Base-by-base conservation (phyloP, 2,113 vertebrate species). In the Lophura nycthemera region DNA sequence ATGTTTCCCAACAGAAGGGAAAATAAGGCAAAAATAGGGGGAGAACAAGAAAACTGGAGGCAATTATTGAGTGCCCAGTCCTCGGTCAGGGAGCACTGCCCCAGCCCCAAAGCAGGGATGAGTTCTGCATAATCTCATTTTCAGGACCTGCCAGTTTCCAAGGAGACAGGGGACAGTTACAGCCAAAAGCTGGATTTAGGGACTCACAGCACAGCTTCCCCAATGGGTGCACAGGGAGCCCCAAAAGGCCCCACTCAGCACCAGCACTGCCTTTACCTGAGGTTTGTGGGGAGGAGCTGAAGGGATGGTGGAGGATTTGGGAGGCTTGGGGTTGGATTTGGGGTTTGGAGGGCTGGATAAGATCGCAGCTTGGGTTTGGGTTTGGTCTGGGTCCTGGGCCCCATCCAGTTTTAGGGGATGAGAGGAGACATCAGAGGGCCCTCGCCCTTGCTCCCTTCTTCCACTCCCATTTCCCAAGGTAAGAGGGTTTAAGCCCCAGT, bases 71-170 rank as follows among this genome's bases (percentile, higher is more conserved):
- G 16, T 48, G 22, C 66, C 27, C 48, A 60, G 13, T 13, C 43
- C 21, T 69, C 0, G 1, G 20, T 22, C 1, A 4, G 47, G 5
- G 13, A 8, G 7, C 60, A 71, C 48, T 38, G 54, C n/a, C 43
- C 43, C 67, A 75, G 0, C 13, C 66, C 84, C 89, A 8, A 73
- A 79, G 14, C 3, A 21, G 10, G 27, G 85, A 54, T 3, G 36
- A 8, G 30, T 92, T 88, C 83, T 6, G 88, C 85, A 43, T n/a
- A 48, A 45, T 1, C 10, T 16, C 30, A 1, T 57, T 63, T 52
- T 38, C 77, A 40, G 54, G 18, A 45, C 60, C 24, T 43, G 20
- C 57, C 66, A 11, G 86, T 96, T 97, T 92, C 94, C 95, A 94
- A 95, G 95, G 95, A 94, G 90, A 95, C 30, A 0, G 34, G 59